Percentiles rank a stretch among this genome's conserved stretches.
phyloP scores from a whole-genome alignment of 2,797 vertebrate genomes.

The Crenuchus spilurus region DNA sequence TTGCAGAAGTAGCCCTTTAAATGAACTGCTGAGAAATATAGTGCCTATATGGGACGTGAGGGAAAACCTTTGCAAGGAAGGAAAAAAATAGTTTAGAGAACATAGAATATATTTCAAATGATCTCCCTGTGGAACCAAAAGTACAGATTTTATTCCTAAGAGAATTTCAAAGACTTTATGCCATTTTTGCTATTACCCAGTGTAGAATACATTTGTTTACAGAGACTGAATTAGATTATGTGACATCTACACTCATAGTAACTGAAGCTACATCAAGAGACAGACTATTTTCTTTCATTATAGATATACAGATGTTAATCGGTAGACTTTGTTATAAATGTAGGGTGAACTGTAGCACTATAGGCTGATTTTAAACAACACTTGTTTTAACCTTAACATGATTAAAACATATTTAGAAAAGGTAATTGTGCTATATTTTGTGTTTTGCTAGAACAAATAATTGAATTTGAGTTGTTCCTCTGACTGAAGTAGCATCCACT shows the following conservation, averaged over 20 bases:
- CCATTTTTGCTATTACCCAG: not conserved
- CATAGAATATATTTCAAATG: not conserved
- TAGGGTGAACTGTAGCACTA: not conserved
- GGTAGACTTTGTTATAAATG: not conserved
- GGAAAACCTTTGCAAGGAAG: too few relatives aligned
- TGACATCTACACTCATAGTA: not conserved
- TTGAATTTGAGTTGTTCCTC: too few relatives aligned
- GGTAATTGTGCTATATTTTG: too few relatives aligned
- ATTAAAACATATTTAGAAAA: too few relatives aligned
- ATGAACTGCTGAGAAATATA: too few relatives aligned
- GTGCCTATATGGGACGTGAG: too few relatives aligned
- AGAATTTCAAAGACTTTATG: not conserved
- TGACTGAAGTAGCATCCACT: too few relatives aligned
- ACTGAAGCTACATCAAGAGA: not conserved
- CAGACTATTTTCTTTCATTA: not conserved
- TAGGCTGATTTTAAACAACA: too few relatives aligned
- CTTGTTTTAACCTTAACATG: too few relatives aligned
- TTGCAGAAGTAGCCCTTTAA: too few relatives aligned
- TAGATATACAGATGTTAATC: not conserved
- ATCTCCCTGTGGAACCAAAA: not conserved
- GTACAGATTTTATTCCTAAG: not conserved
- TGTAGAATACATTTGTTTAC: not conserved
- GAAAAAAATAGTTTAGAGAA: not conserved
- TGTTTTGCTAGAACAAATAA: too few relatives aligned
- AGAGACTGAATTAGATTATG: not conserved